Conservation (phyloP, 2,797 vertebrate species). For the Lacerta viridis region DNA sequence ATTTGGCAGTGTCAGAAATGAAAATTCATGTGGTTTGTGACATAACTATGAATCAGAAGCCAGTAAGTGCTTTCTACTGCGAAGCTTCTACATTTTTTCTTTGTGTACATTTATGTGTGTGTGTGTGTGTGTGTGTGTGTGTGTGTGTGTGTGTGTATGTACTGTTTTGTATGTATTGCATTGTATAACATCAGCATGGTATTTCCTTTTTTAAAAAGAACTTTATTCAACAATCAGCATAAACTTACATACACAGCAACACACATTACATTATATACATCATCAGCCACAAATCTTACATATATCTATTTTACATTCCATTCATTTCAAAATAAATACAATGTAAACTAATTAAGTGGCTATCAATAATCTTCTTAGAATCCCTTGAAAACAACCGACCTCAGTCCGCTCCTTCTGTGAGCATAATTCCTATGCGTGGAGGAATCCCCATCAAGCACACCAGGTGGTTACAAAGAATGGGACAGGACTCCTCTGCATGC, state of each 20-base stretch:
- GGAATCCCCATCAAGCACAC: not conserved
- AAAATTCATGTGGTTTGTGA: conserved; percentile 20
- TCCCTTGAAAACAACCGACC: not conserved
- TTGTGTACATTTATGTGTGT: not conserved
- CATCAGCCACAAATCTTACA: too few relatives aligned
- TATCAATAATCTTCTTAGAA: not conserved
- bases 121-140: fast-evolving
- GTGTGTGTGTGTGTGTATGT: fast-evolving
- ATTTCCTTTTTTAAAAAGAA: too few relatives aligned
- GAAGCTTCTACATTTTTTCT: not conserved
- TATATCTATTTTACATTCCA: not conserved
- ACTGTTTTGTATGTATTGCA: conserved; percentile 25
- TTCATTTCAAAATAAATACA: not conserved
- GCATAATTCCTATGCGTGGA: too few relatives aligned
- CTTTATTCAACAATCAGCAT: too few relatives aligned
- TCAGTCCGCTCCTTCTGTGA: not conserved
- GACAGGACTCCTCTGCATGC: not conserved
- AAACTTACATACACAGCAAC: too few relatives aligned
- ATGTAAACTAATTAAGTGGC: not conserved
- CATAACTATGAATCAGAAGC: conserved; percentile 19
- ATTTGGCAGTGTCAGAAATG: not conserved
- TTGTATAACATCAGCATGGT: not conserved
- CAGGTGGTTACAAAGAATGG: not conserved
- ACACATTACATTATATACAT: too few relatives aligned
- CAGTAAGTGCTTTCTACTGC: not conserved